A percentile compares a stretch with the other conserved stretches of the same genome.
phyloP scores from a whole-genome alignment of 2,888 invertebrate species.

The Furcula furcula region DNA sequence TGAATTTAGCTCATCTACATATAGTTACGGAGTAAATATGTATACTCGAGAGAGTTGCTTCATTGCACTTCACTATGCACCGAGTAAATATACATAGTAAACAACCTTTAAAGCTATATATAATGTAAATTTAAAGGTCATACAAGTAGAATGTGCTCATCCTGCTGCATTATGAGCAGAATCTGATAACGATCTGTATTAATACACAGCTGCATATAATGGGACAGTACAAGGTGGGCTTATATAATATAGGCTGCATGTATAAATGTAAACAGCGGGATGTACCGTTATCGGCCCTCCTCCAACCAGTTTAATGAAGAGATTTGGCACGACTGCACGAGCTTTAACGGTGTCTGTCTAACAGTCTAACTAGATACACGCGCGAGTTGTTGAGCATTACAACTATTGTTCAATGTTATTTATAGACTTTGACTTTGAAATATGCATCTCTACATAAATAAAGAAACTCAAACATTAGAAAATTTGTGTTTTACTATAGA shows the following conservation, averaged over 20 bases:
- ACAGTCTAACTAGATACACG: slow-evolving; percentile 47
- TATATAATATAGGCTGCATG: slow-evolving; percentile 18
- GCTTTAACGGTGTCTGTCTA: slow-evolving; percentile 64
- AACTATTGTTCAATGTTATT: slow-evolving; percentile 10
- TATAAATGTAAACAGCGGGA: slow-evolving; percentile 32
- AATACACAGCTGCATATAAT: slow-evolving; percentile 8
- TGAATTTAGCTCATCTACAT: too few species aligned
- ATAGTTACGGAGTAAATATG: too few species aligned
- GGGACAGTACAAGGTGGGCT: slow-evolving; percentile 17
- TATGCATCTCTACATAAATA: background rate
- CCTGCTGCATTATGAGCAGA: slow-evolving; percentile 17
- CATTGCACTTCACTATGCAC: background rate
- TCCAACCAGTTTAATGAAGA: slow-evolving; percentile 73
- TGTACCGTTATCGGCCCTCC: slow-evolving; percentile 58
- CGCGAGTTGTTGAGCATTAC: slow-evolving; percentile 32
- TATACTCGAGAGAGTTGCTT: too few species aligned
- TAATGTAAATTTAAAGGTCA: slow-evolving; percentile 2
- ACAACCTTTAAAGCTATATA: background rate
- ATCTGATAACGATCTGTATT: slow-evolving; percentile 19
- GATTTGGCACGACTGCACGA: slow-evolving; percentile 75
- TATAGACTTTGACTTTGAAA: slow-evolving; percentile 1
- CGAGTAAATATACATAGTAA: too few species aligned
- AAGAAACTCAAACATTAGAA: background rate
- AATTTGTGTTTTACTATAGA: background rate
- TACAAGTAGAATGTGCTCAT: slow-evolving; percentile 17